Evolutionary conservation across 2,797 vertebrate species (phyloP).

Genomic region (Coluber constrictor): DNA sequence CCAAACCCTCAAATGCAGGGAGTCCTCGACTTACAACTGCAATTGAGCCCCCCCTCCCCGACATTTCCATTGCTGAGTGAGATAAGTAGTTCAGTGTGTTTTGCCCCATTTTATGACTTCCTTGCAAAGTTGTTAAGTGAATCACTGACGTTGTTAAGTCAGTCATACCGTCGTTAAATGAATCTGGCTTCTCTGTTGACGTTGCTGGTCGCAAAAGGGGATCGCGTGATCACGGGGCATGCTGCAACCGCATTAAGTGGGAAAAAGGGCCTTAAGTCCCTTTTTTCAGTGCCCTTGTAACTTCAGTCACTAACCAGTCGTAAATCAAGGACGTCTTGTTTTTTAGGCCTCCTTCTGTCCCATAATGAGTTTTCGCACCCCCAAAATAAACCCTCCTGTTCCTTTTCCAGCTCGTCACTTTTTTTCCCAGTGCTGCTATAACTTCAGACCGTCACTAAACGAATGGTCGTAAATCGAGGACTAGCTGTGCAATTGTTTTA

Average conservation of each 20-base stretch:
- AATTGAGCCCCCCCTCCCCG: too few species aligned
- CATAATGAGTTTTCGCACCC: too few species aligned
- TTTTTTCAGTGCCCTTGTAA: not conserved
- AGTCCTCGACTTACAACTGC: not conserved
- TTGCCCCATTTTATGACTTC: not conserved
- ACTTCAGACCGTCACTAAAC: not conserved
- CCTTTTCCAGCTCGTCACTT: too few species aligned
- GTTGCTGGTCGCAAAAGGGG: not conserved
- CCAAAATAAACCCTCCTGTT: too few species aligned
- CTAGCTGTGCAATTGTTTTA: not conserved
- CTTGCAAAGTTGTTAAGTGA: not conserved
- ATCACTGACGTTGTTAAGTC: not conserved
- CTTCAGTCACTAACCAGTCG: not conserved
- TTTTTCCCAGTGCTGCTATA: rapidly evolving
- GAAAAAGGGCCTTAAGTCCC: not conserved
- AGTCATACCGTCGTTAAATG: not conserved
- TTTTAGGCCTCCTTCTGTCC: too few species aligned
- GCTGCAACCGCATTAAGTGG: not conserved
- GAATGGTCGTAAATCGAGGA: not conserved
- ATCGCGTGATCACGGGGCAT: rapidly evolving
- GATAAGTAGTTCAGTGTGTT: not conserved
- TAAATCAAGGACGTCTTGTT: not conserved
- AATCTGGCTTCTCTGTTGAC: not conserved
- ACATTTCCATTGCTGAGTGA: not conserved
- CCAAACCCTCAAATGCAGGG: not conserved